phyloP scores from a whole-genome alignment of 2,888 invertebrate species.

The Drosophila mercatorum region DNA sequence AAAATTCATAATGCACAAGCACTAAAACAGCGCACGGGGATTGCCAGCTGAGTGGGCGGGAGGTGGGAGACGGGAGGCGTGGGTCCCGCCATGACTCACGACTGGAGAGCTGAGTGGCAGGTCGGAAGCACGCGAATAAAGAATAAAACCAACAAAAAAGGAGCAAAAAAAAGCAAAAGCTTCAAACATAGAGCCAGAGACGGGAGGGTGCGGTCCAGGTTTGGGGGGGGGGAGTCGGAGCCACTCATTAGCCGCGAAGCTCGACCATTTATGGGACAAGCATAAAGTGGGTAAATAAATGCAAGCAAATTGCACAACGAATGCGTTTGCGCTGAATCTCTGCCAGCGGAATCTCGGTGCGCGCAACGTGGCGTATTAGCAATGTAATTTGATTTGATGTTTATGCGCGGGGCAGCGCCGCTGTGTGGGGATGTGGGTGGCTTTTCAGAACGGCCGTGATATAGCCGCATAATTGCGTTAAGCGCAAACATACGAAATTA shows the following conservation, averaged over 20 bases:
- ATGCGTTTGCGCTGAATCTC: conserved; percentile 43
- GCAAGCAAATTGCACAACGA: conserved; percentile 69
- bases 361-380: conserved; percentile 73
- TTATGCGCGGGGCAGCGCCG: conserved; percentile 45
- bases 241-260: conserved; percentile 53
- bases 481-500: conserved; percentile 55
- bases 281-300: conserved; percentile 47
- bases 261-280: conserved; percentile 46
- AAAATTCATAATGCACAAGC: conserved; percentile 72
- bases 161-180: conserved; percentile 20
- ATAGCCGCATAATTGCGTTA: conserved; percentile 66
- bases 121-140: conserved; percentile 57
- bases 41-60: conserved; percentile 6
- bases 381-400: conserved; percentile 78
- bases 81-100: conserved; percentile 61
- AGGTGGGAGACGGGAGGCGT: neutral
- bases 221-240: conserved; percentile 11
- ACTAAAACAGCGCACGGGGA: conserved; percentile 47
- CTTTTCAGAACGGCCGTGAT: conserved; percentile 25
- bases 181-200: conserved; percentile 20
- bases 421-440: neutral
- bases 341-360: conserved; percentile 17
- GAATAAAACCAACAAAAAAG: conserved; percentile 47
- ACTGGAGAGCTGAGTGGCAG: conserved; percentile 37
- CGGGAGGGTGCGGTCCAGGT: conserved; percentile 16